Base-by-base conservation (phyloP, 2,113 vertebrate species). In the Python bivittatus region DNA sequence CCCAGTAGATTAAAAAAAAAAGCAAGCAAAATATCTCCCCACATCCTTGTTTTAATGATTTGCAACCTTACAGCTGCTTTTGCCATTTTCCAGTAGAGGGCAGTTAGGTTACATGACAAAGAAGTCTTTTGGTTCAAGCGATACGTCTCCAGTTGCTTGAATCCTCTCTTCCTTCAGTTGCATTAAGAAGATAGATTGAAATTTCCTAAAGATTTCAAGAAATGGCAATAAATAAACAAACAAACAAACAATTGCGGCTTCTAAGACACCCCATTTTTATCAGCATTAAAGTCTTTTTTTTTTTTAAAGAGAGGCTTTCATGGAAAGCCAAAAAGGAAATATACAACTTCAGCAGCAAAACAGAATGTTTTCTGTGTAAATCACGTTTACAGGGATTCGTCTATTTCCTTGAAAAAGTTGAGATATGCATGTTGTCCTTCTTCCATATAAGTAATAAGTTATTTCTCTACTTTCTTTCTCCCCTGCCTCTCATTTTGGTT, bases 61-160 rank as follows among this genome's bases (percentile, higher is more conserved):
- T 0, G 84, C 22, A 7, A 57, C 25, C 3, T 42, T 23, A n/a
- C 23, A 52, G 44, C 20, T 96, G 97, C 56, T 68, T 96, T 97
- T 96, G 92, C 93, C 56, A 58, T 27, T 1, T 22, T 88, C 97
- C 98, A 98, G 97, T 94, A 98, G 98, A 98, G 98, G 97, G 98
- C 98, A 97, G 96, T 95, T 96, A 92, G 92, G 97, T 90, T 96
- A 96, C 97, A 95, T 0, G 94, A 11, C 95, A 0, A 92, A 94
- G 44, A 3, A 0, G 60, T 57, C 53, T 52, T 61, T 87, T 52
- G 42, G 10, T 93, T 56, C 7, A 48, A 12, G 12, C 88, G 88
- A 29, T 13, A 88, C 60, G 64, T 6, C 93, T 93, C 94, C 58
- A 33, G 72, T 92, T 96, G 93, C 94, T 95, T 96, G 61, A 96